These are phyloP conservation scores for Lamprologus lemairii DNA, from an alignment of 2,113 vertebrate genomes.

Conservation along the genomic window DNA sequence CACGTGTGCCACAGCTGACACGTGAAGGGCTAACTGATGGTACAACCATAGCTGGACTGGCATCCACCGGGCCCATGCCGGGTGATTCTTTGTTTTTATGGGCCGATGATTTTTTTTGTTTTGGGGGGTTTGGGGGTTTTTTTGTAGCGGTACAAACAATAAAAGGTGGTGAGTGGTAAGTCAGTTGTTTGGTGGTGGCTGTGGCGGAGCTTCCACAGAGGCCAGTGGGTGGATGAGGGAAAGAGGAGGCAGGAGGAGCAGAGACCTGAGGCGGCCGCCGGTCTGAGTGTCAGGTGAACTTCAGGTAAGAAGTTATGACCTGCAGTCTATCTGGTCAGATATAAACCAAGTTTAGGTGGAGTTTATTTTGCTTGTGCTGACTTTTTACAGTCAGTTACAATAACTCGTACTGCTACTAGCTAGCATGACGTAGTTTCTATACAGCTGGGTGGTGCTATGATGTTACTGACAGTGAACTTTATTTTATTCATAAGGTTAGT, in stretches of 20 bases:
- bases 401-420: too few species aligned
- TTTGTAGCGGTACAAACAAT: neutral
- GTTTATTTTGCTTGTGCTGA: too few species aligned
- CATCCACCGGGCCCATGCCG: accelerated
- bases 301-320: neutral
- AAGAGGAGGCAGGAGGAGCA: neutral
- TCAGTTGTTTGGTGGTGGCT: neutral
- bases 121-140: accelerated
- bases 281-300: neutral
- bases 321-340: neutral
- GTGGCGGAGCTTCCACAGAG: accelerated
- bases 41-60: neutral
- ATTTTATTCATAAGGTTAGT: too few species aligned
- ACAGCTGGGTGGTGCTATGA: too few species aligned
- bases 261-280: accelerated
- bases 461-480: too few species aligned
- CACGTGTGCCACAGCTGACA: neutral
- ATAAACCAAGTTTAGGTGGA: neutral
- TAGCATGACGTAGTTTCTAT: too few species aligned
- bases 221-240: accelerated
- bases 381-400: too few species aligned
- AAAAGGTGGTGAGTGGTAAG: neutral
- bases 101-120: neutral
- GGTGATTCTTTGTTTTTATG: neutral
- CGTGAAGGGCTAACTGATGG: accelerated